Evolutionary conservation across 2,888 invertebrate species (phyloP), one percentile per base, ranked within the genome.

Genomic region (Ophion slaviceki): DNA sequence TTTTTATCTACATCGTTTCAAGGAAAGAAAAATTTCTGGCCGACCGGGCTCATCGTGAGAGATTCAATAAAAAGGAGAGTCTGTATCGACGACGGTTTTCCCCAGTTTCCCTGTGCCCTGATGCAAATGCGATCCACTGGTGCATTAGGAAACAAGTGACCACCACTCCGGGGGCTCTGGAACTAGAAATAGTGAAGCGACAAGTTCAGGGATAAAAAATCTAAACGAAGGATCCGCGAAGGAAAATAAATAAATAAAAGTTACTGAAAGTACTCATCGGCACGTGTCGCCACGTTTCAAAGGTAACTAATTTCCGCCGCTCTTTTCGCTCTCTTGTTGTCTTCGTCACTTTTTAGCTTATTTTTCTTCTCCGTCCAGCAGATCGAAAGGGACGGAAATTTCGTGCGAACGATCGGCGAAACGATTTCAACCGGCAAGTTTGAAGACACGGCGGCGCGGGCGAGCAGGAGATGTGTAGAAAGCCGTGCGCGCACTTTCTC

Each of bases 401-500:
- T 36, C 74, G 28, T n/a, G 32, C 47, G 57, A 61, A 53, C 20
- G 59, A 75, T 47, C 53, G n/a, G 20, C 20, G 40, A 10, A 40
- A 61, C 70, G 64, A 32, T 82, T 81, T 66, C 36, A 45, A 20
- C 47, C 70, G 61, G 53, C 20, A 64, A 36, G 24, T 70, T 70
- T 8, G 75, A 79, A 82, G 14, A 71, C 72, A 36, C 82, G 77
- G 82, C 67, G 77, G 82, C 82, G 82, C 72, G 77, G 80, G 80
- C 80, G 59, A 57, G 61, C 82, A 82, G 59, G 78, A 81, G 82
- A 82, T 76, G 79, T 86, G 78, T 81, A 67, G 86, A 86, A 86
- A 86, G 86, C 82, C 86, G 61, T 17, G 53, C 53, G 75, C 81
- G 70, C 74, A 86, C 86, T 86, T 86, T 86, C 86, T 84, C 86